A percentile compares a stretch with the other conserved stretches of the same genome.
Conservation (phyloP, 2,888 invertebrate genomes). For the Chymomyza caudatula region DNA sequence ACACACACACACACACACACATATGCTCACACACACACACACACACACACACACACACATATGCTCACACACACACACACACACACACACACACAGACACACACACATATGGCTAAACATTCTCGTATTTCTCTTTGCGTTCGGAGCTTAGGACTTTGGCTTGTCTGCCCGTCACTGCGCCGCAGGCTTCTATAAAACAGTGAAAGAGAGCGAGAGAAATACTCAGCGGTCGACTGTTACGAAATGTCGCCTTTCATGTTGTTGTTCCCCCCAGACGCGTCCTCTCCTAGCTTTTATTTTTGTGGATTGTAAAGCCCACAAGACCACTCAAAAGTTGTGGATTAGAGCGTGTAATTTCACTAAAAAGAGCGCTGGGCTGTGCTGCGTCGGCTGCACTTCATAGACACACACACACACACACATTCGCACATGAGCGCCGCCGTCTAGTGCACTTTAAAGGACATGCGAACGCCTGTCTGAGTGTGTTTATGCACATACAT, state of each 20-base stretch:
- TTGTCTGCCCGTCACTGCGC: conserved; percentile 46
- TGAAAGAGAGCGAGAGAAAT: background rate
- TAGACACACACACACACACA: conserved; percentile 26
- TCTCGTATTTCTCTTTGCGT: conserved; percentile 10
- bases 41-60: background rate
- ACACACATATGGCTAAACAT: background rate
- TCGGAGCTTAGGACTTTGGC: conserved; percentile 51
- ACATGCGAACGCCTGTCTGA: background rate
- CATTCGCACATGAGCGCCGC: conserved; percentile 3
- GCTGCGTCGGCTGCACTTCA: conserved; percentile 25
- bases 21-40: background rate
- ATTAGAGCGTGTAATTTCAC: conserved; percentile 68
- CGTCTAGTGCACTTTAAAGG: conserved; percentile 13
- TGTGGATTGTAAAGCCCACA: conserved; percentile 13
- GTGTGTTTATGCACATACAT: background rate
- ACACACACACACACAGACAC: no score
- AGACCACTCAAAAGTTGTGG: conserved; percentile 60
- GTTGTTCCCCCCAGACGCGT: background rate
- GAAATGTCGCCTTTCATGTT: conserved; percentile 64
- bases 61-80: no score
- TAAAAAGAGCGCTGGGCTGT: conserved; percentile 50
- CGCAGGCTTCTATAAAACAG: background rate
- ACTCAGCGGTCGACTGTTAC: conserved; percentile 20
- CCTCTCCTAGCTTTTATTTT: conserved; percentile 28
- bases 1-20: no score